Percentiles rank a stretch among this genome's conserved stretches.
phyloP scores from a whole-genome alignment of 2,888 invertebrate species.

The Caradrina clavipalpis region DNA sequence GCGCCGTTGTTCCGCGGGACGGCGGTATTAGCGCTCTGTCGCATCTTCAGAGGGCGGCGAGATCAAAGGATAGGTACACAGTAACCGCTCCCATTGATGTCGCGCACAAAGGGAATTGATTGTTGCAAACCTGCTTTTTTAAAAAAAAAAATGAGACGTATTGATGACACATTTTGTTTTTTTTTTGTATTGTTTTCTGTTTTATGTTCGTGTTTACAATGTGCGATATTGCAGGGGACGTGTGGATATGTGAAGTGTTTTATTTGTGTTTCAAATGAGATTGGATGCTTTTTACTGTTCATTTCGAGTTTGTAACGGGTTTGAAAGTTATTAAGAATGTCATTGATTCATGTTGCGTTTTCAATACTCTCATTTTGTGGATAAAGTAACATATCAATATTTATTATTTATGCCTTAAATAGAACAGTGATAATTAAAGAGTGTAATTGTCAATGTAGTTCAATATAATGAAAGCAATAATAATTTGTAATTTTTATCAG shows the following conservation, averaged over 20 bases:
- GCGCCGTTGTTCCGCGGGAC: slow-evolving; percentile 78
- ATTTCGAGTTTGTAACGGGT: not conserved
- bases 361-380: not conserved
- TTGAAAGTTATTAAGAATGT: not conserved
- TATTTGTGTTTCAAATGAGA: slow-evolving; percentile 3
- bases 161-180: slow-evolving; percentile 85
- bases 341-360: not conserved
- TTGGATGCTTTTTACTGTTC: not conserved
- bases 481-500: slow-evolving; percentile 46
- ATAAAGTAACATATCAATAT: not conserved
- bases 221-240: slow-evolving; percentile 49
- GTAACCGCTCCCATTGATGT: slow-evolving; percentile 90
- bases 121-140: slow-evolving; percentile 89
- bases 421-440: not conserved
- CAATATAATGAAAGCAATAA: slow-evolving; percentile 16
- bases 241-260: slow-evolving; percentile 24
- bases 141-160: slow-evolving; percentile 78
- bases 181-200: slow-evolving; percentile 71
- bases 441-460: slow-evolving; percentile 3
- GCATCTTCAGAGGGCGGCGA: slow-evolving; percentile 90
- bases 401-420: not conserved
- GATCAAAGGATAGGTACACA: slow-evolving; percentile 90
- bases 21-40: slow-evolving; percentile 88
- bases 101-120: slow-evolving; percentile 90
- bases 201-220: slow-evolving; percentile 61